Evolutionary conservation across 2,113 vertebrate species (phyloP).

Genomic region (Podiceps cristatus): DNA sequence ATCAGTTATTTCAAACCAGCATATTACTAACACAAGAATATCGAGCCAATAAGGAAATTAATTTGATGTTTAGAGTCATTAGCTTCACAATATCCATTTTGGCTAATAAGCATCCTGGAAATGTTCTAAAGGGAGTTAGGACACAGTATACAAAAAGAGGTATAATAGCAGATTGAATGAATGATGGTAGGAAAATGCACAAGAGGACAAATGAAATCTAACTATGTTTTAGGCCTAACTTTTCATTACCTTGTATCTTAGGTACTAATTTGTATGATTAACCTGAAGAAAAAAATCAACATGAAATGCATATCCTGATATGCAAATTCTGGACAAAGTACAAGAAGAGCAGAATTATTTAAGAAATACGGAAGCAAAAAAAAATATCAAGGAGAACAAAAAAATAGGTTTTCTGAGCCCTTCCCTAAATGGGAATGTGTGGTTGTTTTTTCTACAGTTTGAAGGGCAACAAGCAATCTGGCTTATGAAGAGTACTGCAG

Average conservation of each 20-base stretch:
- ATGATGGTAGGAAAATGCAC: neutral
- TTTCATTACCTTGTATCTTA: neutral
- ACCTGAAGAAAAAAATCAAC: neutral
- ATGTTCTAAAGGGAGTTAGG: neutral
- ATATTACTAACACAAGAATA: neutral
- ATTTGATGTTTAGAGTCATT: neutral
- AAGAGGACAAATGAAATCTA: neutral
- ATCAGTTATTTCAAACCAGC: neutral
- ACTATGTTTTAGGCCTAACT: neutral
- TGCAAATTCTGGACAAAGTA: neutral
- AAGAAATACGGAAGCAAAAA: neutral
- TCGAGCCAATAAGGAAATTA: neutral
- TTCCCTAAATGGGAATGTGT: neutral
- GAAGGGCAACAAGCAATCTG: neutral
- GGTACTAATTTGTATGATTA: neutral
- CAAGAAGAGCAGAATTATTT: neutral
- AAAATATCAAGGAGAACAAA: neutral
- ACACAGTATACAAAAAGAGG: neutral
- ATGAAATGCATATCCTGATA: neutral
- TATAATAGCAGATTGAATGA: neutral
- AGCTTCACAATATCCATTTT: neutral
- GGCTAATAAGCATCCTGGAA: neutral
- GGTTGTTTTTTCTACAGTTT: neutral
- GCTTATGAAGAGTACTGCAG: neutral
- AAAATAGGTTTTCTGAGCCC: neutral